These are phyloP conservation scores for Brachyalestes nurse DNA, from an alignment of 2,797 vertebrate species.

Conservation along the genomic window DNA sequence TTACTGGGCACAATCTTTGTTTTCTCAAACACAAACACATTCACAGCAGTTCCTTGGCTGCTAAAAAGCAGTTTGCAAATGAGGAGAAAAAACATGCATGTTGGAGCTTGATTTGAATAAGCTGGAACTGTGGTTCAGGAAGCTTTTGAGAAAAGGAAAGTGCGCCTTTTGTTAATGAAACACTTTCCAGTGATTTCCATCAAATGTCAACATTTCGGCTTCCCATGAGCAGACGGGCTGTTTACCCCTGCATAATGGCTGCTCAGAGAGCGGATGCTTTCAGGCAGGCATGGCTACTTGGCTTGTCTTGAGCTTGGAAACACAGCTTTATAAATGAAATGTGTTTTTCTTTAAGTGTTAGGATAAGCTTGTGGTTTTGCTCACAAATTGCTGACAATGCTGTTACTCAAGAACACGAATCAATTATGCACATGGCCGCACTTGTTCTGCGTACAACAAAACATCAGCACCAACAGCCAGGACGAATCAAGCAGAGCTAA, in stretches of 20 bases:
- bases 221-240: constrained; percentile 26
- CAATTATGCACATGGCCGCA: not conserved
- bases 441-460: constrained; percentile 25
- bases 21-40: not conserved
- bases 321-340: constrained; percentile 15
- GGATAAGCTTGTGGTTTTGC: not conserved
- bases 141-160: constrained; percentile 10
- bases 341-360: constrained; percentile 3
- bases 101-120: not conserved
- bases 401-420: not conserved
- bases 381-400: not conserved
- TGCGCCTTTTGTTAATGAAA: constrained; percentile 21
- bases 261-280: constrained; percentile 7
- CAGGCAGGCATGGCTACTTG: not conserved
- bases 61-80: not conserved
- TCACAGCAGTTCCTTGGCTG: not conserved
- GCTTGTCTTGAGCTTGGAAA: constrained; percentile 12
- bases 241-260: constrained; percentile 19
- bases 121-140: constrained; percentile 2
- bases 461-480: constrained; percentile 19
- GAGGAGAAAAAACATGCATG: not conserved
- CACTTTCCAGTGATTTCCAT: constrained; percentile 15
- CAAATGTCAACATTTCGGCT: constrained; percentile 35
- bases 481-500: constrained; percentile 11
- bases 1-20: not conserved